Evolutionary conservation across 2,888 invertebrate genomes (phyloP).

Genomic region (Gymnosoma rotundatum): DNA sequence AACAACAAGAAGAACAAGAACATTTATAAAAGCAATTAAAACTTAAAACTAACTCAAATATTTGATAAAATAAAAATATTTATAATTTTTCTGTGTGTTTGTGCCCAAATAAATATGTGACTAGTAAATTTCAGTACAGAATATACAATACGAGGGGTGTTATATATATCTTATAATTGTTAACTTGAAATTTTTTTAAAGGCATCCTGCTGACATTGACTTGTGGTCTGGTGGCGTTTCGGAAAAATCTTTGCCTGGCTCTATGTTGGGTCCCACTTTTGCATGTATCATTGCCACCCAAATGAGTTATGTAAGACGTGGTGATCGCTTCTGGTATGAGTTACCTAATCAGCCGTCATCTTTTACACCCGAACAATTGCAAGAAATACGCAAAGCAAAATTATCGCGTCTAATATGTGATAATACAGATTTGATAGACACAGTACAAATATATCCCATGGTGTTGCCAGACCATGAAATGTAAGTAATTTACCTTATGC

Average conservation of each 20-base stretch:
- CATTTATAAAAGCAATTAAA: no score
- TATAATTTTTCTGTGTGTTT: no score
- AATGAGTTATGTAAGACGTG: conserved; percentile 93
- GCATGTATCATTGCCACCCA: conserved; percentile 97
- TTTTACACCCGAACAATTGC: conserved; percentile 92
- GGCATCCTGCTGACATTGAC: conserved; percentile 95
- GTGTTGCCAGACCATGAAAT: conserved; percentile 95
- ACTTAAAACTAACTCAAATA: no score
- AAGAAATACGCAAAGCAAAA: conserved; percentile 91
- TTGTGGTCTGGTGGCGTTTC: conserved; percentile 97
- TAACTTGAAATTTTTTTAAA: conserved; percentile 75
- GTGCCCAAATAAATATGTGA: no score
- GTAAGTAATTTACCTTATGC: conserved; percentile 84
- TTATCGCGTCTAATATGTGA: conserved; percentile 94
- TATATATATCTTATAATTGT: no score
- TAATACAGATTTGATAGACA: conserved; percentile 95
- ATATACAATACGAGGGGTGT: no score
- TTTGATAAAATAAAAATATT: no score
- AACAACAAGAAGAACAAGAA: no score
- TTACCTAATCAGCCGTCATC: conserved; percentile 95
- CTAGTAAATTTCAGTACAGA: no score
- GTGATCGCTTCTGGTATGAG: conserved; percentile 98
- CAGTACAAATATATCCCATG: conserved; percentile 95
- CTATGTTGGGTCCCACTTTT: conserved; percentile 96
- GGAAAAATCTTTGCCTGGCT: conserved; percentile 93